Conservation (phyloP, 1,140 invertebrate genomes). For the Nixonia krombeini region DNA sequence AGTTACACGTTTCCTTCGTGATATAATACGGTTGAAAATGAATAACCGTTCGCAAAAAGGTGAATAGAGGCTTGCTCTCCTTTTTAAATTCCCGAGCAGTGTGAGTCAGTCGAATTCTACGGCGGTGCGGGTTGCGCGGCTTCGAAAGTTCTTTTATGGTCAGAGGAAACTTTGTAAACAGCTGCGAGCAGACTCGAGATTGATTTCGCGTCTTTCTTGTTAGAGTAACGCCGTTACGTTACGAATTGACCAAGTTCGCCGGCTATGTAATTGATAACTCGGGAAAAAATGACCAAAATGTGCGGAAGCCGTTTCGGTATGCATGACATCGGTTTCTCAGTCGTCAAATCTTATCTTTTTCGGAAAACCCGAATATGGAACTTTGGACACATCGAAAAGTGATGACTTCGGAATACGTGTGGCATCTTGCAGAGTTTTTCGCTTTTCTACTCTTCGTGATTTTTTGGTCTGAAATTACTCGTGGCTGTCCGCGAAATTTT, state of each 20-base stretch:
- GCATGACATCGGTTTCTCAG: no score
- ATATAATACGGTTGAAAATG: neutral
- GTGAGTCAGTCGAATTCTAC: slow-evolving; percentile 10
- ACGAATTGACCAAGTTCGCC: slow-evolving; percentile 31
- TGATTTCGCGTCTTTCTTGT: slow-evolving; percentile 32
- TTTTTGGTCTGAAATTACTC: no score
- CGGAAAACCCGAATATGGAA: no score
- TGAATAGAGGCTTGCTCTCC: slow-evolving; percentile 22
- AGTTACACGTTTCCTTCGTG: neutral
- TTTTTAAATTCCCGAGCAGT: slow-evolving; percentile 25
- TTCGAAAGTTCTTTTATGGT: slow-evolving; percentile 34
- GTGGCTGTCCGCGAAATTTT: no score
- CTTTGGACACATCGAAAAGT: no score
- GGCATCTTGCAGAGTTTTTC: no score
- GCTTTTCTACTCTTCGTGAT: no score
- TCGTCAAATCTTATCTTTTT: no score
- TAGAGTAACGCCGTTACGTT: slow-evolving; percentile 26
- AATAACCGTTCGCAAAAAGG: no score
- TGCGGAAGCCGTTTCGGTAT: no score
- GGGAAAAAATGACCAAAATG: no score
- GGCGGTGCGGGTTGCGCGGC: slow-evolving; percentile 10
- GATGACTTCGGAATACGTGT: no score
- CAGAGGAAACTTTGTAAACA: slow-evolving; percentile 36
- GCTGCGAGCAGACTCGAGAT: slow-evolving; percentile 30
- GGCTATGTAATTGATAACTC: slow-evolving; percentile 32